A percentile compares a stretch with the other conserved stretches of the same genome.
Conservation (phyloP, 2,888 invertebrate genomes). For the Xanthorhoe designata region DNA sequence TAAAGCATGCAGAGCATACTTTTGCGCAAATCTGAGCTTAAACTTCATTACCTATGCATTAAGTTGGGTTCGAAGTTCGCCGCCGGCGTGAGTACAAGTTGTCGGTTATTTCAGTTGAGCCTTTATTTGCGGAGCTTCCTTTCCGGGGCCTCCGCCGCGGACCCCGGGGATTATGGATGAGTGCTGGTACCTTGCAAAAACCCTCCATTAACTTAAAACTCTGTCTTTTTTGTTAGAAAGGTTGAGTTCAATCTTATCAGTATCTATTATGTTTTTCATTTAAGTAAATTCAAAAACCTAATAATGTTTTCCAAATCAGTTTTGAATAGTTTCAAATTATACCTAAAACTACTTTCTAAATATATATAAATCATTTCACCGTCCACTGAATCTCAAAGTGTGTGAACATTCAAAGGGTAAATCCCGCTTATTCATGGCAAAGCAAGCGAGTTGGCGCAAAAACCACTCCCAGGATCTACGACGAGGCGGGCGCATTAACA, state of each 20-base stretch:
- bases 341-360: background rate
- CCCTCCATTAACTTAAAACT: background rate
- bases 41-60: slow-evolving; percentile 32
- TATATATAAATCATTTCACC: background rate
- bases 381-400: slow-evolving; percentile 1
- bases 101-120: slow-evolving; percentile 25
- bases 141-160: background rate
- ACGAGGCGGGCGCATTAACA: slow-evolving; percentile 2
- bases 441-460: slow-evolving; percentile 33
- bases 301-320: too few relatives aligned
- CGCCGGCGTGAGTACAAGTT: slow-evolving; percentile 17
- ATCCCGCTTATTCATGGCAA: slow-evolving; percentile 27
- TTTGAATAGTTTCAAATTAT: background rate
- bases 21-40: slow-evolving; percentile 7
- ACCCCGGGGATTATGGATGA: slow-evolving; percentile 14
- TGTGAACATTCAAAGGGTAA: slow-evolving; percentile 14
- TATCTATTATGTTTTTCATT: too few relatives aligned
- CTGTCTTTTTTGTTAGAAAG: background rate
- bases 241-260: background rate
- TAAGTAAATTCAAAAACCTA: too few relatives aligned
- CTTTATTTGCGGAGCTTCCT: slow-evolving; percentile 20
- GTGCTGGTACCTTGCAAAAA: background rate
- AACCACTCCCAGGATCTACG: slow-evolving; percentile 18
- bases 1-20: slow-evolving; percentile 4
- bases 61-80: slow-evolving; percentile 16